Conservation (phyloP, 1,140 invertebrate species). For the Trialeurodes vaporariorum region DNA sequence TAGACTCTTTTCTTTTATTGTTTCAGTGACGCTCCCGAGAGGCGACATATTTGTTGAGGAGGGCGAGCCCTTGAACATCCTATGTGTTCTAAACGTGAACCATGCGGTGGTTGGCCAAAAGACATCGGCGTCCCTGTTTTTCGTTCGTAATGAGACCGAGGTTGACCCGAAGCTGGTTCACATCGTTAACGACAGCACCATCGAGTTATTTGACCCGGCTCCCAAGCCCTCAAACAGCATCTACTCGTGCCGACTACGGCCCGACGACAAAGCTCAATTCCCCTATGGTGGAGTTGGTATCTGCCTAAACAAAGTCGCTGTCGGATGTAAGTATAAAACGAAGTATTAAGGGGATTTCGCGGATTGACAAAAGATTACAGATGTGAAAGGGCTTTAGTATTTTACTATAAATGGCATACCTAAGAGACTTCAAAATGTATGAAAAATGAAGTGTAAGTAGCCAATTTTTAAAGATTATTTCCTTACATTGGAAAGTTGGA, state of each 20-base stretch:
- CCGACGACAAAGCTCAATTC: background rate
- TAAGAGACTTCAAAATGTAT: too few relatives aligned
- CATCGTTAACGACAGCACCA: background rate
- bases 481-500: too few relatives aligned
- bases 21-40: constrained; percentile 38
- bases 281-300: constrained; percentile 29
- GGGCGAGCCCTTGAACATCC: constrained; percentile 37
- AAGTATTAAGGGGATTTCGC: too few relatives aligned
- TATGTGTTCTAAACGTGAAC: constrained; percentile 38
- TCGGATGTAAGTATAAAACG: constrained; percentile 43
- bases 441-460: too few relatives aligned
- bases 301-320: constrained; percentile 40
- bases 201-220: constrained; percentile 4
- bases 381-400: too few relatives aligned
- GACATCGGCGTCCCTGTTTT: constrained; percentile 37
- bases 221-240: background rate
- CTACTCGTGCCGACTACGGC: background rate
- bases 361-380: too few relatives aligned
- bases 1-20: background rate
- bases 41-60: constrained; percentile 40
- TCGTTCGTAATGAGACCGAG: constrained; percentile 40
- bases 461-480: too few relatives aligned
- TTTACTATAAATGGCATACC: too few relatives aligned
- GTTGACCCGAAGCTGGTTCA: constrained; percentile 29
- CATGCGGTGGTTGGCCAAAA: constrained; percentile 29